phyloP scores from a whole-genome alignment of 2,113 vertebrate species.

The Rallus limicola region DNA sequence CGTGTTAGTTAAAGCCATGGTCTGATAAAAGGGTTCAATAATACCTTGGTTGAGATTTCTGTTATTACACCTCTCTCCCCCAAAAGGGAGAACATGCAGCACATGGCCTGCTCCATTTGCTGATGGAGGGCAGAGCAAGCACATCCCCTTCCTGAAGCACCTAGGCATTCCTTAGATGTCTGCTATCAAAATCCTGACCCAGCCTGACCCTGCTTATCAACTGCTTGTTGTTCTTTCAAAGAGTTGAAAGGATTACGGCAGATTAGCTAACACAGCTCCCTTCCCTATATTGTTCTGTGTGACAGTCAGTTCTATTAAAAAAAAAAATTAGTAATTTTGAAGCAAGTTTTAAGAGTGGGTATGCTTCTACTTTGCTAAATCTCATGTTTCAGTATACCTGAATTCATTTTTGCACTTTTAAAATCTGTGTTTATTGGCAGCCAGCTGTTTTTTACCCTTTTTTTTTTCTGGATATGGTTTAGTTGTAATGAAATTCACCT shows the following conservation, averaged over 20 bases:
- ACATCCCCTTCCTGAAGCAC: slow-evolving; percentile 55
- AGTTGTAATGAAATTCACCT: slow-evolving; percentile 27
- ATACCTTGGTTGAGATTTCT: rapidly evolving
- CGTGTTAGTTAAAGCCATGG: not conserved
- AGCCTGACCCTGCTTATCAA: slow-evolving; percentile 64
- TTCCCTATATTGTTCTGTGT: not conserved
- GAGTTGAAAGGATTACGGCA: slow-evolving; percentile 56
- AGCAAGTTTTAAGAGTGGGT: not conserved
- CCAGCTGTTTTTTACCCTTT: not conserved
- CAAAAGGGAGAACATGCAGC: not conserved
- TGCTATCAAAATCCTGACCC: slow-evolving; percentile 53
- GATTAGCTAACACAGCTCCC: slow-evolving; percentile 41
- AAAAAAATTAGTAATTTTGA: slow-evolving; percentile 20
- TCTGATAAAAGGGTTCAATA: not conserved
- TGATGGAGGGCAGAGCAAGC: not conserved
- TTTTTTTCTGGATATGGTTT: slow-evolving; percentile 23
- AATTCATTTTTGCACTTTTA: not conserved
- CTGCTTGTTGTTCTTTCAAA: slow-evolving; percentile 38
- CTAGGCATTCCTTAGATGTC: slow-evolving; percentile 65
- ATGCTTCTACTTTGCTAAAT: not conserved
- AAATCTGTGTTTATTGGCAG: not conserved
- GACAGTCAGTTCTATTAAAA: not conserved
- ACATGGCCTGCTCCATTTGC: not conserved
- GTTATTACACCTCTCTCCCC: not conserved
- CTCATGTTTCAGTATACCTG: not conserved